phyloP scores from a whole-genome alignment of 2,113 vertebrate species.

The Gobius niger region DNA sequence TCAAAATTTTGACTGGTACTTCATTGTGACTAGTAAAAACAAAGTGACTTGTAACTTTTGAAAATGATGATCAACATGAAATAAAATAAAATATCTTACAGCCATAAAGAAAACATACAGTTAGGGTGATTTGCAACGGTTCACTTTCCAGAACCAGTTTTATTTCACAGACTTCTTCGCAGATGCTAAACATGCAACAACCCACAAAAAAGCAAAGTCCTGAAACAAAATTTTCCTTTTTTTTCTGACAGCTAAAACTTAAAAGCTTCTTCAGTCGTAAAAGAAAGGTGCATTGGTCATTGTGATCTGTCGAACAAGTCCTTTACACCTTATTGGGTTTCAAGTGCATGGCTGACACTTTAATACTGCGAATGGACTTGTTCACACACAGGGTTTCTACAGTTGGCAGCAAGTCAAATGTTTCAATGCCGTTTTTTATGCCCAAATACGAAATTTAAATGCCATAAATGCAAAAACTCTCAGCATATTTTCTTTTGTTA shows the following conservation, averaged over 20 bases:
- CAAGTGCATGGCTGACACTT: not conserved
- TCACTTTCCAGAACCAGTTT: not conserved
- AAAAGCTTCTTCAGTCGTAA: not conserved
- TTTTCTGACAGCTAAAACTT: not conserved
- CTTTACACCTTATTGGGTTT: not conserved
- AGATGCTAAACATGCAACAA: constrained; percentile 12
- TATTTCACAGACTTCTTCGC: constrained; percentile 3
- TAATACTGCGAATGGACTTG: too few species aligned
- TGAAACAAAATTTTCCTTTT: not conserved
- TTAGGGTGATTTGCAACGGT: not conserved
- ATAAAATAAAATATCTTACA: too few species aligned
- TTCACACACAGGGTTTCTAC: too few species aligned
- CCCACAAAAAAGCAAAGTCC: constrained; percentile 6
- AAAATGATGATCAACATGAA: too few species aligned
- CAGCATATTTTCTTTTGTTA: too few species aligned
- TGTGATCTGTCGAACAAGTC: not conserved
- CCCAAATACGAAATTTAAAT: too few species aligned
- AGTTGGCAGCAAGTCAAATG: too few species aligned
- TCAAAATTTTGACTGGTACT: too few species aligned
- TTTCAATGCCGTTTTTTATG: too few species aligned
- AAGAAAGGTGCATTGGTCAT: not conserved
- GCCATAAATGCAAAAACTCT: too few species aligned
- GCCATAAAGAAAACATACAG: not conserved
- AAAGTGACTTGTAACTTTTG: too few species aligned
- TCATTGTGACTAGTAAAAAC: too few species aligned